phyloP scores from a whole-genome alignment of 2,797 vertebrate species.

The Poecilia gillii region DNA sequence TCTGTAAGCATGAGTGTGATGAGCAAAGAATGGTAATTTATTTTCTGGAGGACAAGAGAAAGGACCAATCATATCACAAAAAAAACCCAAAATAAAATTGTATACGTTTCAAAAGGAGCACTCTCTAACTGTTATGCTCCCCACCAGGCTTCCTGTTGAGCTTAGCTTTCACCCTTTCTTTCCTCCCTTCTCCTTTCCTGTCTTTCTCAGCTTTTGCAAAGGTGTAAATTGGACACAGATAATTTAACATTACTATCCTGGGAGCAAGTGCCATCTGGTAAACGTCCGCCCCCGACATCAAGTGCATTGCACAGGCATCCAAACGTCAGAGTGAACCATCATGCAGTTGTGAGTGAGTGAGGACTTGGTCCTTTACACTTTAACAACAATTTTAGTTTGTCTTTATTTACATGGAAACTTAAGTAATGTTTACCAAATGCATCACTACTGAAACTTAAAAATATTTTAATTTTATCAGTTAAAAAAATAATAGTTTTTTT shows the following conservation, averaged over 20 bases:
- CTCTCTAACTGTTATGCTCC: constrained; percentile 10
- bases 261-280: constrained; percentile 77
- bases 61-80: constrained; percentile 2
- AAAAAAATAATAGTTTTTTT: not conserved
- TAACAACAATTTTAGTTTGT: constrained; percentile 6
- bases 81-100: not conserved
- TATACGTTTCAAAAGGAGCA: not conserved
- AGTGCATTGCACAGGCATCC: constrained; percentile 54
- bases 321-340: constrained; percentile 47
- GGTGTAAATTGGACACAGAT: constrained; percentile 81
- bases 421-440: not conserved
- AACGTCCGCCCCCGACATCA: constrained; percentile 74
- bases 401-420: constrained; percentile 5
- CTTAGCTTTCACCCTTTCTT: constrained; percentile 31
- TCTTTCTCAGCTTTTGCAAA: constrained; percentile 69
- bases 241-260: constrained; percentile 81
- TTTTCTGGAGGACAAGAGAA: constrained; percentile 12
- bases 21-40: constrained; percentile 18
- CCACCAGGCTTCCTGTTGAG: constrained; percentile 17
- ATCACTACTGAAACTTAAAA: not conserved
- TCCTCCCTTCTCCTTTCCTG: constrained; percentile 30
- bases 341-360: constrained; percentile 54
- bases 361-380: constrained; percentile 18
- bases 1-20: constrained; percentile 14
- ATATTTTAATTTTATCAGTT: not conserved